Evolutionary conservation across 1,140 invertebrate genomes (phyloP), one percentile per base, ranked within the genome.

Genomic region (Sminthurinus signatus): DNA sequence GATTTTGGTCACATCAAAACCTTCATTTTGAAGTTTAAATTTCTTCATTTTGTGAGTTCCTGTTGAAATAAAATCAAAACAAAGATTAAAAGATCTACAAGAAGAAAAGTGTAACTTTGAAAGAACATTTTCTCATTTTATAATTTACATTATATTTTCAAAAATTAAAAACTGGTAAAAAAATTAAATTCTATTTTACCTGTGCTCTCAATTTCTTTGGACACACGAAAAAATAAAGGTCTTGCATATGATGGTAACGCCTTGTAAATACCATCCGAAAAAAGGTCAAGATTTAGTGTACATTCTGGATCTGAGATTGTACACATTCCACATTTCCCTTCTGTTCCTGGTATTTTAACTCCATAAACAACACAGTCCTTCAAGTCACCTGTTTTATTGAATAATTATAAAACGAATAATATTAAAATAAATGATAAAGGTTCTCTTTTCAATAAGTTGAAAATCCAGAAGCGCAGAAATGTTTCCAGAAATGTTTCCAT

Each of bases 11-110:
- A 89, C 86, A 79, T 97, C 82, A 75, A 89, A 96, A 12, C 89
- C 91, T 75, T 96, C 89, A 72, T 89, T 88, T 75, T 93, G 89
- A 23, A 96, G 82, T 70, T 93, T 86, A 17, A 87, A 79, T 76
- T 97, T 98, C 76, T 92, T 91, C 68, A 97, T 76, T 77, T 98
- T 98, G 75, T 89, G 96, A 1, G 94, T 96, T 29, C 91, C 85
- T 86, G 73, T 39, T 76, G 76, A 68, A 70, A 72, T 5, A 62
- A 28, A 28, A 43, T 52, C 29, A 17, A n/a, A n/a, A n/a, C n/a
- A n/a, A n/a, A n/a, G n/a, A n/a, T n/a, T n/a, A n/a, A n/a, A n/a
- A n/a, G n/a, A n/a, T n/a, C n/a, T n/a, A n/a, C n/a, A n/a, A n/a
- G n/a, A n/a, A n/a, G n/a, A n/a, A n/a, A n/a, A n/a, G n/a, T n/a